Percentiles rank a stretch among this genome's conserved stretches.
Conservation (phyloP, 1,140 invertebrate genomes). For the Drosophila sproati region DNA sequence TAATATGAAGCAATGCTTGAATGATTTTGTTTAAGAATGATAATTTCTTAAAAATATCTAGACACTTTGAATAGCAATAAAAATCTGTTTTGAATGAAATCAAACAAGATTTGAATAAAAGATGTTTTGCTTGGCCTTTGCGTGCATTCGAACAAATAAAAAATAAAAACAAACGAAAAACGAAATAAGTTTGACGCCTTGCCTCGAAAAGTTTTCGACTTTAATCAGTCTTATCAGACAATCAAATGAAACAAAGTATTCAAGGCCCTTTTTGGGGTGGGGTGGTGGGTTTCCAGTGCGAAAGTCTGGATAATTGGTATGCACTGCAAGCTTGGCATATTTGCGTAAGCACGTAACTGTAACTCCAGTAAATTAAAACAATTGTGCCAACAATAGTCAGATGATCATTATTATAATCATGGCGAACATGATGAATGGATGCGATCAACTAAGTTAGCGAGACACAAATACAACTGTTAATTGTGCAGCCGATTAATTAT, state of each 20-base stretch:
- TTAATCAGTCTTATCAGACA: neutral
- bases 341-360: slow-evolving; percentile 51
- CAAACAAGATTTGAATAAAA: no score
- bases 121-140: no score
- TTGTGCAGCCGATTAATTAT: slow-evolving; percentile 62
- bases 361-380: slow-evolving; percentile 32
- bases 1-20: no score
- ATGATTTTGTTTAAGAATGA: no score
- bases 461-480: slow-evolving; percentile 64
- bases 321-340: slow-evolving; percentile 26
- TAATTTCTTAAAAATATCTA: no score
- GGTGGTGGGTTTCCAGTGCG: neutral
- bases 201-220: neutral
- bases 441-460: slow-evolving; percentile 33
- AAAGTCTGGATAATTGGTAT: slow-evolving; percentile 39
- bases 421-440: slow-evolving; percentile 52
- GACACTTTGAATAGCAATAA: no score
- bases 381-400: slow-evolving; percentile 41
- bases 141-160: no score
- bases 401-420: slow-evolving; percentile 38
- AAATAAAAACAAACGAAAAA: neutral
- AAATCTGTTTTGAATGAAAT: no score
- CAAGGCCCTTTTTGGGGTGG: no score
- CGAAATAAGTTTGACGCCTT: neutral
- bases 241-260: neutral